These are phyloP conservation scores for Bombus confusus DNA, from an alignment of 1,140 invertebrate genomes.

Conservation along the genomic window DNA sequence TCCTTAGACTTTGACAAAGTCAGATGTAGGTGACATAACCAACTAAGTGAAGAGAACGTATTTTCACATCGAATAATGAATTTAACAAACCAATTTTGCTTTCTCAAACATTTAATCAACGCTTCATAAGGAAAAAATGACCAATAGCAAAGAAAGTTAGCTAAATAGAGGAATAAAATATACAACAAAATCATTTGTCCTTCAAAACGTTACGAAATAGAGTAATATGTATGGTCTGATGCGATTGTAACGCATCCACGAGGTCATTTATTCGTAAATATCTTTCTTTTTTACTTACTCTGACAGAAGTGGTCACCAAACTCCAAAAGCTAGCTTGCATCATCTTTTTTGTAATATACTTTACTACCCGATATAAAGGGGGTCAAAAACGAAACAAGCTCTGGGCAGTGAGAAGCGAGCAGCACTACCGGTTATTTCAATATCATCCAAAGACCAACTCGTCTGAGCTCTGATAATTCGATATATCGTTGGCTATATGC, in stretches of 20 bases:
- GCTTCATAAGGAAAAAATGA: background rate
- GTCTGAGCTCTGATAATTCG: constrained; percentile 44
- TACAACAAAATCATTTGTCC: constrained; percentile 33
- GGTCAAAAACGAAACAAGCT: constrained; percentile 36
- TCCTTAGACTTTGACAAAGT: background rate
- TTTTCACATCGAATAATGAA: constrained; percentile 2
- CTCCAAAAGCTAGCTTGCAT: constrained; percentile 81
- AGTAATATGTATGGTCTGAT: constrained; percentile 30
- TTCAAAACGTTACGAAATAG: constrained; percentile 66
- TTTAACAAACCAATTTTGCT: background rate
- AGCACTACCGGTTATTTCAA: constrained; percentile 56
- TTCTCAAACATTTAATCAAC: background rate
- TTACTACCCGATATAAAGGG: constrained; percentile 3
- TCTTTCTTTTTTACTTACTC: constrained; percentile 69
- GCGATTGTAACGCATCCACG: background rate
- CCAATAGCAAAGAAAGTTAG: background rate
- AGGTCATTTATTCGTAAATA: background rate
- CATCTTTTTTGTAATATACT: constrained; percentile 44
- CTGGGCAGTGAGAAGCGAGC: constrained; percentile 34
- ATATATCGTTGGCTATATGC: constrained; percentile 14
- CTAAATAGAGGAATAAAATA: background rate
- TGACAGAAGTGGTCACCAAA: constrained; percentile 77
- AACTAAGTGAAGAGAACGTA: background rate
- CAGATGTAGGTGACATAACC: constrained; percentile 59
- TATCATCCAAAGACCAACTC: constrained; percentile 36